Base-by-base conservation (phyloP, 2,113 vertebrate genomes). In the Phyllostomus hastatus region DNA sequence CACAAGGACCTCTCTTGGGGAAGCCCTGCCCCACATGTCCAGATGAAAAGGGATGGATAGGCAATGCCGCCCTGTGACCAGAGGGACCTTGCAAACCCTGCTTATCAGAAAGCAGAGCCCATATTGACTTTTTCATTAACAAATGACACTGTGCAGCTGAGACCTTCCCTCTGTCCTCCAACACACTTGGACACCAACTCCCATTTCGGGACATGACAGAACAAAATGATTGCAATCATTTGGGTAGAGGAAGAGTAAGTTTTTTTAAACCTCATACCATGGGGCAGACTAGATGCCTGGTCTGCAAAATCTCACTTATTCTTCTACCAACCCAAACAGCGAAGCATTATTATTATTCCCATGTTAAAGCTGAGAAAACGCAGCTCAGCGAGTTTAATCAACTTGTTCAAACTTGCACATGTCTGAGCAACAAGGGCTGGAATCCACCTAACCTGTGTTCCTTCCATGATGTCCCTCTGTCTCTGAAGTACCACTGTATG, bases 21-120 rank as follows among this genome's bases (percentile, higher is more conserved):
- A 80, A 72, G 28, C 31, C 22, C 50, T 61, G 16, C 10, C 26
- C 22, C n/a, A 0, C 8, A 0, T 20, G 35, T 43, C 59, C 14
- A 20, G 31, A 46, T 38, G 16, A 70, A 87, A 61, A 64, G 20
- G 35, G 80, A 31, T 5, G 66, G 26, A 12, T 38, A 9, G 35
- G 24, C n/a, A 46, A 41, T 0, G 7, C 5, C 7, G 43, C 35
- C 48, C 24, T 0, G 0, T 22, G 69, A 31, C 41, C 59, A 16
- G 19, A 48, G 35, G 0, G 26, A 54, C 67, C 59, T 31, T 41
- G 19, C 64, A 64, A 43, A 22, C 38, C 11, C 64, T 66, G 8
- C 7, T 52, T n/a, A 5, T 19, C 46, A 6, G 64, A 76, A 46
- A 66, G 38, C 33, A 14, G 59, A 50, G 38, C 1, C 41, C 61